Evolutionary conservation across 2,888 invertebrate genomes (phyloP).

Genomic region (Andrena camellia): DNA sequence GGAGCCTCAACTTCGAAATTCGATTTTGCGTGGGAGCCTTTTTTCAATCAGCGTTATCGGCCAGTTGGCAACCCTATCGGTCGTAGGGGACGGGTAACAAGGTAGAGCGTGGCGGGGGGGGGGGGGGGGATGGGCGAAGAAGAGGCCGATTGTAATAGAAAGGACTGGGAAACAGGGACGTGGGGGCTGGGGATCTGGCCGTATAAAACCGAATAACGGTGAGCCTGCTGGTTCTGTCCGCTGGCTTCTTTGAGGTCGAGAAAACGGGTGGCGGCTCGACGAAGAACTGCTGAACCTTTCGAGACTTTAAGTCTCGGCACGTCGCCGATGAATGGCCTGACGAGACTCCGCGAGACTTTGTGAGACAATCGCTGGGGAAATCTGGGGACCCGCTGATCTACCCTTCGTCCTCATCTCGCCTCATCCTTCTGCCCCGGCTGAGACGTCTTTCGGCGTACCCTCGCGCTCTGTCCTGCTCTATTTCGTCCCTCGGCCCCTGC

Average conservation of each 20-base stretch:
- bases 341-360: slow-evolving; percentile 82
- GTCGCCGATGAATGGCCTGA: slow-evolving; percentile 84
- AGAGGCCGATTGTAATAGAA: slow-evolving; percentile 24
- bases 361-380: slow-evolving; percentile 85
- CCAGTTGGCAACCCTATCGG: slow-evolving; percentile 74
- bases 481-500: slow-evolving; percentile 38
- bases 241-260: slow-evolving; percentile 54
- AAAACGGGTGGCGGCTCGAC: slow-evolving; percentile 44
- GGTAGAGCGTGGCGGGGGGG: slow-evolving; percentile 1
- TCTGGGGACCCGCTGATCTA: slow-evolving; percentile 79
- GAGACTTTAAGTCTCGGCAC: slow-evolving; percentile 81
- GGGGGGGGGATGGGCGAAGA: slow-evolving; percentile 5
- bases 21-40: slow-evolving; percentile 75
- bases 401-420: slow-evolving; percentile 61
- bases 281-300: slow-evolving; percentile 59
- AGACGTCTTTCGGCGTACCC: slow-evolving; percentile 49
- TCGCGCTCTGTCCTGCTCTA: slow-evolving; percentile 47
- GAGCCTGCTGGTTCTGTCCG: slow-evolving; percentile 39
- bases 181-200: slow-evolving; percentile 23
- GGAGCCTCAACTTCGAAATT: slow-evolving; percentile 67
- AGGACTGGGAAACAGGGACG: slow-evolving; percentile 16
- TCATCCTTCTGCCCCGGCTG: slow-evolving; percentile 35
- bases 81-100: slow-evolving; percentile 52
- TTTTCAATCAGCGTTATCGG: slow-evolving; percentile 80
- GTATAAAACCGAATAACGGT: slow-evolving; percentile 61